Base-by-base conservation (phyloP, 2,797 vertebrate species). In the Acanthiza pusilla region DNA sequence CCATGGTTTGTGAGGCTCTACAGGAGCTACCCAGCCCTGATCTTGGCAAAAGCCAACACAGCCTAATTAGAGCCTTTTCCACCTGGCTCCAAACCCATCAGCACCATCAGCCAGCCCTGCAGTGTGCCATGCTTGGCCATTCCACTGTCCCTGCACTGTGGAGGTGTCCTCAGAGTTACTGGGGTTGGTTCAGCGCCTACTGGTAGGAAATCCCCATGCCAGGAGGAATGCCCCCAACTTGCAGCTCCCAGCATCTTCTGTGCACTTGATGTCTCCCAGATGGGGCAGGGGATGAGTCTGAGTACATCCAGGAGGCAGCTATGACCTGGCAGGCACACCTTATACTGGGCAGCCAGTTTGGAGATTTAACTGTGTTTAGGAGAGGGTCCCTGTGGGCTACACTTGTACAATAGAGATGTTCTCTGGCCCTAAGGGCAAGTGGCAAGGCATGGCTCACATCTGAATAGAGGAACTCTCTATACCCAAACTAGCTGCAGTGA, bases 21-120 rank as follows among this genome's bases (percentile, higher is more conserved):
- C 20, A 57, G 78, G 75, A 53, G 13, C 38, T 83, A 26, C 29
- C 16, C 68, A 77, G 43, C n/a, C 30, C 54, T 51, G 27, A 74
- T 80, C 47, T 60, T 78, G 75, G 68, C 82, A 92, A 87, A 87
- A 92, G 36, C 40, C 43, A 68, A 4, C 30, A 34, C 42, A 77
- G 12, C 65, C 72, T 75, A 11, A 23, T 91, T 75, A 89, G n/a
- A 72, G 26, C 11, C 36, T 43, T 57, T 77, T 78, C 65, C 75
- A 88, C 43, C 62, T 88, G 85, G 54, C 61, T 68, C 15, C 0
- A 13, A 85, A 76, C 16, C 58, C 3, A 1, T 26, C 2, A 1
- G 67, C n/a, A 71, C n/a, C 71, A 54, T 58, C 72, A 91, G 78
- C 75, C 68, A 88, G 50, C 0, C 40, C 48, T 90, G 67, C 88